phyloP scores from a whole-genome alignment of 2,888 invertebrate species.

The Nephrotoma flavescens region DNA sequence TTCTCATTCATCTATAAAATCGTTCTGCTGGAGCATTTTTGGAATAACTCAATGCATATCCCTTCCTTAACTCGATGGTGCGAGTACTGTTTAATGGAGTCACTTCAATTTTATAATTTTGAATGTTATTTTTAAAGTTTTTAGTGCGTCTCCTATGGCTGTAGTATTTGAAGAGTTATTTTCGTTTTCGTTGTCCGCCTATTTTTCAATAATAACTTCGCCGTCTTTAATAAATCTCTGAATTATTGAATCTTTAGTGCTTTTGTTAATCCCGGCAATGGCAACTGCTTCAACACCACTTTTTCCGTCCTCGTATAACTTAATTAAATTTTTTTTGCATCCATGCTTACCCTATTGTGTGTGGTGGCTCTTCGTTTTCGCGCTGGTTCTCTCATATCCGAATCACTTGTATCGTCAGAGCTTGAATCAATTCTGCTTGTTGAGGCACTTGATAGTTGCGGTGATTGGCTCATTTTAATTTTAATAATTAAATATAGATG shows the following conservation, averaged over 20 bases:
- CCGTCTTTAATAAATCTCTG: background rate
- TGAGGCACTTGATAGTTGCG: background rate
- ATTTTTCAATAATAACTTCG: background rate
- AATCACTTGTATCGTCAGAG: background rate
- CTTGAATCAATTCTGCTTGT: background rate
- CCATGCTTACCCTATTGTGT: too few species aligned
- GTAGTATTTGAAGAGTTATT: background rate
- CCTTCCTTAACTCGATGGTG: background rate
- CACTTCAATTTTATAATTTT: background rate
- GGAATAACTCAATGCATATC: background rate
- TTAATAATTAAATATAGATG: too few species aligned
- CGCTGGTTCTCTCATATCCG: background rate
- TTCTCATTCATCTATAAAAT: background rate
- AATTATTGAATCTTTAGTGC: background rate
- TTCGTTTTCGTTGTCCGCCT: too few species aligned
- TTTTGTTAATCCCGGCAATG: background rate
- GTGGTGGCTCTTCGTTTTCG: background rate
- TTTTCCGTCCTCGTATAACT: background rate
- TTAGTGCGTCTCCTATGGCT: background rate
- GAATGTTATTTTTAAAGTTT: background rate
- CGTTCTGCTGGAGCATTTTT: background rate
- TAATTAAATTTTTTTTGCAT: too few species aligned
- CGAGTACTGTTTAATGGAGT: background rate
- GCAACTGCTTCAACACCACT: background rate
- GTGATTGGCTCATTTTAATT: too few species aligned